Percentiles rank a stretch among this genome's conserved stretches.
Evolutionary conservation across 2,888 invertebrate genomes (phyloP).

Genomic region (Escarpia spicata): DNA sequence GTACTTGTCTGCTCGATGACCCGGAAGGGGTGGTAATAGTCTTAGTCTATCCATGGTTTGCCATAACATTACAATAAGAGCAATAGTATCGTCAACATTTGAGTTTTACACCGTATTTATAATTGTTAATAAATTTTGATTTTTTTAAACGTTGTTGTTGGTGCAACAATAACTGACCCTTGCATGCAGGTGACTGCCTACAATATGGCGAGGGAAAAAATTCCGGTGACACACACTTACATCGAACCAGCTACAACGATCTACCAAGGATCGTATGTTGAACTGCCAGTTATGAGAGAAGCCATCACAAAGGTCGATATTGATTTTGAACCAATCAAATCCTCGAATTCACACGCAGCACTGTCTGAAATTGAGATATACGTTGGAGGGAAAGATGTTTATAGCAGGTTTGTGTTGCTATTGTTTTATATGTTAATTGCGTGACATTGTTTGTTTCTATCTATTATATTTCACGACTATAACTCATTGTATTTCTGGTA

Average conservation of each 20-base stretch:
- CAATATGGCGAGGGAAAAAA: neutral
- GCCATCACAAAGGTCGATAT: slow-evolving; percentile 43
- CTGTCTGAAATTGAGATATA: slow-evolving; percentile 52
- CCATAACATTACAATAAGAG: no score
- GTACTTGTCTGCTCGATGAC: no score
- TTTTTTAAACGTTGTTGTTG: neutral
- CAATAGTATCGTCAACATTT: no score
- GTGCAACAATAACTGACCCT: neutral
- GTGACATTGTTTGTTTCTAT: no score
- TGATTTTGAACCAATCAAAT: neutral
- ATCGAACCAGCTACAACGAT: neutral
- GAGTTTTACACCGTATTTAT: no score
- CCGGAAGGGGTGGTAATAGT: no score
- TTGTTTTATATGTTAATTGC: no score
- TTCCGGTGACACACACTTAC: neutral
- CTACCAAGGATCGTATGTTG: slow-evolving; percentile 46
- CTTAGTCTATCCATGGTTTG: no score
- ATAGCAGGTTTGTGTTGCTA: slow-evolving; percentile 35
- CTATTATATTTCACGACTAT: neutral
- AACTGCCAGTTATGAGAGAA: slow-evolving; percentile 42
- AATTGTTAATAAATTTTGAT: no score
- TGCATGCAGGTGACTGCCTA: neutral
- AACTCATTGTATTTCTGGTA: neutral
- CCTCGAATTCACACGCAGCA: slow-evolving; percentile 33
- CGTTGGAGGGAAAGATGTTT: slow-evolving; percentile 41